Evolutionary conservation across 1,140 invertebrate genomes (phyloP).

Genomic region (Propsilocerus akamusi): DNA sequence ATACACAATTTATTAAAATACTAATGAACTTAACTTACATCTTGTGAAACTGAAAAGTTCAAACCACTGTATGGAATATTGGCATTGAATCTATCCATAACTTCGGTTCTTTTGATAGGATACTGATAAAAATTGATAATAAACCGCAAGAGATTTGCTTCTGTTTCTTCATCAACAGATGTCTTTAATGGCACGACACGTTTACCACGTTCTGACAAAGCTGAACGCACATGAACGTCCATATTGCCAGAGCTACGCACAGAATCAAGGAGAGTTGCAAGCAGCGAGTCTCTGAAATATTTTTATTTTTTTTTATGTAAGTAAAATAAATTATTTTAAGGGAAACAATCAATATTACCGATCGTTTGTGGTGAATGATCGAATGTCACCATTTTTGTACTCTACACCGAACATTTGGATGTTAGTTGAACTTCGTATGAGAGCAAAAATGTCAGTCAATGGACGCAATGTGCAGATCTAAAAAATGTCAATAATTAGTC

Average conservation of each 20-base stretch:
- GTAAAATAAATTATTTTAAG: conserved; percentile 7
- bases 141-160: conserved; percentile 41
- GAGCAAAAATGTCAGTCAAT: conserved; percentile 73
- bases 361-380: conserved; percentile 66
- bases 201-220: conserved; percentile 59
- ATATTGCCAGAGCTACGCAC: conserved; percentile 90
- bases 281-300: conserved; percentile 64
- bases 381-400: conserved; percentile 77
- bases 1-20: not conserved
- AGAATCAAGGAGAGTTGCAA: conserved; percentile 90
- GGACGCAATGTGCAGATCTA: conserved; percentile 59
- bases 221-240: conserved; percentile 91
- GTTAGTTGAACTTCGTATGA: conserved; percentile 77
- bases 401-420: conserved; percentile 89
- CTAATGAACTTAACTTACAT: conserved; percentile 42
- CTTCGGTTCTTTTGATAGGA: conserved; percentile 34
- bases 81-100: conserved; percentile 85
- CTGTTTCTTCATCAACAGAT: conserved; percentile 88
- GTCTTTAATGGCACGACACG: conserved; percentile 74
- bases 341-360: conserved; percentile 40
- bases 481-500: not conserved
- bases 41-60: conserved; percentile 86
- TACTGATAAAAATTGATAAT: conserved; percentile 23
- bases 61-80: conserved; percentile 96
- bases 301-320: conserved; percentile 6